Evolutionary conservation across 2,797 vertebrate genomes (phyloP).

Genomic region (Premnoplex brunnescens): DNA sequence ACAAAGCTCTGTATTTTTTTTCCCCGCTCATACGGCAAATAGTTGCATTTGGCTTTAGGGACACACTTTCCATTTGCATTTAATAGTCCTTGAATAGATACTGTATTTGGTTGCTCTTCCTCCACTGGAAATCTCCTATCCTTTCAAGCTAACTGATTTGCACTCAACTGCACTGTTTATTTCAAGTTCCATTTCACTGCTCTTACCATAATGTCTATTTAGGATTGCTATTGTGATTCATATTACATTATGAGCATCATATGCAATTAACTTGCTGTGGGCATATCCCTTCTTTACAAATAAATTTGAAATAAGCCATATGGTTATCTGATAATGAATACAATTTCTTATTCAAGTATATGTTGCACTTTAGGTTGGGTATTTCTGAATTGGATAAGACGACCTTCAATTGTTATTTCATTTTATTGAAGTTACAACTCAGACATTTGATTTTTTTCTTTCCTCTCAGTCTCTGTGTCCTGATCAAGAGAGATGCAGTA

Average conservation of each 20-base stretch:
- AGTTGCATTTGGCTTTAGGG: background rate
- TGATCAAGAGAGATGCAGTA: rapidly evolving
- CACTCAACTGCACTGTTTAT: background rate
- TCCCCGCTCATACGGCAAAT: background rate
- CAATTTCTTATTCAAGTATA: background rate
- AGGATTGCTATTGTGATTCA: background rate
- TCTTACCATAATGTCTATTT: background rate
- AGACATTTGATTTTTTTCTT: background rate
- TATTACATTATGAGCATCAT: background rate
- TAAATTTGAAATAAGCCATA: background rate
- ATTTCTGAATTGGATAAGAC: background rate
- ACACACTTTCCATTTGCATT: background rate
- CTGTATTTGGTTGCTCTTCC: background rate
- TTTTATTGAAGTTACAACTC: background rate
- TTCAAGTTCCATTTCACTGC: conserved; percentile 25
- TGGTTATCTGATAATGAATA: background rate
- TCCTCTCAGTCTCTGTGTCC: background rate
- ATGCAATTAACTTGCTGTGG: background rate
- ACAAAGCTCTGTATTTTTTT: background rate
- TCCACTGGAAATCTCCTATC: background rate
- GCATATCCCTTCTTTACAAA: background rate
- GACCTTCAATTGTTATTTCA: background rate
- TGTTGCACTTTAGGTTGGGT: background rate
- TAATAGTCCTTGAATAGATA: background rate
- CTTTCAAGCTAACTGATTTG: background rate